Percentiles rank a stretch among this genome's conserved stretches.
Conservation (phyloP, 2,113 vertebrate genomes). For the Phoenicopterus ruber region DNA sequence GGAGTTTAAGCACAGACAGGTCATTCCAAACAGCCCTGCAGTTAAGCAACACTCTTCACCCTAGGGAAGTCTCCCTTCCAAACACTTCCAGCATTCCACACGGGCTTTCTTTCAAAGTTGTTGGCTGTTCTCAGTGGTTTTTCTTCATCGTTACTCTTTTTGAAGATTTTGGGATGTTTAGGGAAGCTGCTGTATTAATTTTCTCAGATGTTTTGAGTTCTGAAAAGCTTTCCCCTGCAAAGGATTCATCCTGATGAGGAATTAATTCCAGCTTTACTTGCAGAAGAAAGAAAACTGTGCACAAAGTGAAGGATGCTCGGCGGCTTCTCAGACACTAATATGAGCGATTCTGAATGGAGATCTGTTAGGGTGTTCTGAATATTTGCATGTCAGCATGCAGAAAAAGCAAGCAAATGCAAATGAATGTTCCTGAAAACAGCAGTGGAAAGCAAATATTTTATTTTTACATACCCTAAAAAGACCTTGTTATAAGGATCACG, state of each 20-base stretch:
- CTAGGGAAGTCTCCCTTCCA: neutral
- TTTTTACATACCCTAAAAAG: neutral
- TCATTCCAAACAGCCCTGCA: neutral
- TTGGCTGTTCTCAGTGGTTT: neutral
- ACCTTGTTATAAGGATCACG: neutral
- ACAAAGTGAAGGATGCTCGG: neutral
- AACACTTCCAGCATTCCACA: neutral
- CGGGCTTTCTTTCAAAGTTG: neutral
- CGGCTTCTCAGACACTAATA: neutral
- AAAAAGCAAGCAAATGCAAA: slow-evolving; percentile 59
- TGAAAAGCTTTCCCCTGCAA: neutral
- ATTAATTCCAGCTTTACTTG: neutral
- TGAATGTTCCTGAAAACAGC: slow-evolving; percentile 27
- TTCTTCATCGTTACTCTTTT: neutral
- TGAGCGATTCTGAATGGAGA: neutral
- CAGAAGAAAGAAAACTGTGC: neutral
- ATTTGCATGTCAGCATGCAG: slow-evolving; percentile 4
- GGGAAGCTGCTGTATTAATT: neutral
- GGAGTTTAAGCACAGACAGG: neutral
- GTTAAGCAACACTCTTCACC: neutral
- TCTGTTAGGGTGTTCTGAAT: neutral
- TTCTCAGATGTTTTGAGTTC: neutral
- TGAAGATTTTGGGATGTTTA: neutral
- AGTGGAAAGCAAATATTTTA: slow-evolving; percentile 8
- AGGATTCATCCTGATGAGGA: neutral